A percentile compares a stretch with the other conserved stretches of the same genome.
Evolutionary conservation across 2,797 vertebrate genomes (phyloP).

Genomic region (Petrocephalus sullivani): DNA sequence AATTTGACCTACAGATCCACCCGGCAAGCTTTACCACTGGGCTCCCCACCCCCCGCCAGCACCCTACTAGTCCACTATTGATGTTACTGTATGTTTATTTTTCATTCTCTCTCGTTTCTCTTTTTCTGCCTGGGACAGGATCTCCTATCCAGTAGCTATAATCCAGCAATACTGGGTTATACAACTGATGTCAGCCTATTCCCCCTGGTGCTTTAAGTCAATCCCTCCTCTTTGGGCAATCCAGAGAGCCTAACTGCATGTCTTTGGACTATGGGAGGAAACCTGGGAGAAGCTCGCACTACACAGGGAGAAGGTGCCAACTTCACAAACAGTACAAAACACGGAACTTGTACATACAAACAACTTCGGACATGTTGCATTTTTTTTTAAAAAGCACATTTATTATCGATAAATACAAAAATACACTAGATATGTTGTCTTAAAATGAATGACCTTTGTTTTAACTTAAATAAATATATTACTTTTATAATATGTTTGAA

Average conservation of each 20-base stretch:
- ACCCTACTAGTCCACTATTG: neutral
- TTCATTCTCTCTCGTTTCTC: neutral
- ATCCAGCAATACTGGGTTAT: no score
- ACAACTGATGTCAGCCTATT: no score
- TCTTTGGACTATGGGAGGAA: neutral
- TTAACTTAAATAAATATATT: neutral
- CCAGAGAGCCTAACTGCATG: neutral
- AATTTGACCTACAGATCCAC: neutral
- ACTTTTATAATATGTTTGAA: neutral
- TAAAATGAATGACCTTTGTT: neutral
- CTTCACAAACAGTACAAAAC: neutral
- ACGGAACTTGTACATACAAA: neutral
- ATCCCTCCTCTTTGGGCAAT: neutral
- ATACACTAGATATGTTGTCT: neutral
- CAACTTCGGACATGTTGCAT: neutral
- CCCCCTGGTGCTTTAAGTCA: neutral
- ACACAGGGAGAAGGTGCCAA: neutral
- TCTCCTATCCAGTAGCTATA: neutral
- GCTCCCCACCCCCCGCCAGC: neutral
- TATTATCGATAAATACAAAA: neutral
- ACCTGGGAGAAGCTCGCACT: neutral
- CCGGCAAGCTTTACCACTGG: neutral
- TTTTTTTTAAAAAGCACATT: neutral
- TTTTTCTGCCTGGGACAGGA: neutral
- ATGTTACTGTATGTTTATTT: neutral